These are phyloP conservation scores for Brachionus rotundiformis DNA, from an alignment of 1,140 invertebrate species.

Conservation along the genomic window DNA sequence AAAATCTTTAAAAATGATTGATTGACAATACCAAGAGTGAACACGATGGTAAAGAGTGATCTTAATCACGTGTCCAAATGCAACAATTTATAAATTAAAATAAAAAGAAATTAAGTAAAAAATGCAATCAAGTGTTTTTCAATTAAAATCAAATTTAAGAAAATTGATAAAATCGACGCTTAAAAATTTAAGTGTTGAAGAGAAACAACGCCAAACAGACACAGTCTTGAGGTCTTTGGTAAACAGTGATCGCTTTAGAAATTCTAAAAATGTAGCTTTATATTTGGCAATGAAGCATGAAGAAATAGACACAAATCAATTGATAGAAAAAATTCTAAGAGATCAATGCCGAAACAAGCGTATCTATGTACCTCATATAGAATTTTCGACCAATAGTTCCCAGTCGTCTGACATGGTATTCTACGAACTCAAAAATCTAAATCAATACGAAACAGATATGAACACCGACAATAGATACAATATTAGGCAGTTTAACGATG, in stretches of 20 bases:
- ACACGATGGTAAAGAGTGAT: no score
- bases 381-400: neutral
- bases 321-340: constrained; percentile 25
- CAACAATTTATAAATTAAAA: neutral
- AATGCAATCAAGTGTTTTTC: constrained; percentile 22
- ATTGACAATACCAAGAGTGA: no score
- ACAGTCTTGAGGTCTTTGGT: constrained; percentile 20
- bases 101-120: neutral
- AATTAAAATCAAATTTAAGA: constrained; percentile 31
- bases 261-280: constrained; percentile 30
- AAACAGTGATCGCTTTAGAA: neutral
- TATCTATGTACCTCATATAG: constrained; percentile 44
- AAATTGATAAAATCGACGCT: neutral
- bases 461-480: constrained; percentile 41
- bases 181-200: neutral
- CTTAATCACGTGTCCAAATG: no score
- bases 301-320: constrained; percentile 45
- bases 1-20: no score
- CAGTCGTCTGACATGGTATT: constrained; percentile 45
- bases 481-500: constrained; percentile 29
- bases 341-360: neutral
- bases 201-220: constrained; percentile 26
- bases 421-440: constrained; percentile 32
- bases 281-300: constrained; percentile 50
- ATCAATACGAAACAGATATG: constrained; percentile 38